Conservation (phyloP, 2,113 vertebrate species). For the Solenodon paradoxus region DNA sequence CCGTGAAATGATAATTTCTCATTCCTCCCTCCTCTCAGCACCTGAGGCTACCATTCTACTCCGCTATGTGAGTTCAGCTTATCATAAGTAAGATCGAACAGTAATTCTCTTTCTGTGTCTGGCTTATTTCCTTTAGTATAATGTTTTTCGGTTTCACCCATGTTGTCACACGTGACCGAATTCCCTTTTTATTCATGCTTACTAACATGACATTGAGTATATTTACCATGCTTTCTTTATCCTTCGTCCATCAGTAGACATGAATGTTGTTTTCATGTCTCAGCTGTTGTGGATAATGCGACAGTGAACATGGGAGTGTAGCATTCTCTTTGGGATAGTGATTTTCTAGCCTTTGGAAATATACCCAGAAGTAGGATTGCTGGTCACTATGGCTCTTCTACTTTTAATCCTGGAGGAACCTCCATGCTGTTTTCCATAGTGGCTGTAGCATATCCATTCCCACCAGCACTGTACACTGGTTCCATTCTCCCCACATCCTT, state of each 20-base stretch:
- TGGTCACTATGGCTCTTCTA: too few relatives aligned
- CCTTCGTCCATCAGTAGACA: too few relatives aligned
- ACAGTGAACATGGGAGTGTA: too few relatives aligned
- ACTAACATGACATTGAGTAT: not conserved
- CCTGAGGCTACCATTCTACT: not conserved
- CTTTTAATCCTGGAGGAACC: not conserved
- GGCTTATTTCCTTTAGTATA: too few relatives aligned
- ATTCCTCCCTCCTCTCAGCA: not conserved
- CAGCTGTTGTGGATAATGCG: not conserved
- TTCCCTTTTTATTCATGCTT: not conserved
- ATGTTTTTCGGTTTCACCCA: too few relatives aligned
- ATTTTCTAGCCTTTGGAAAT: too few relatives aligned
- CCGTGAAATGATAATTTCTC: not conserved
- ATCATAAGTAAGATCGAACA: not conserved
- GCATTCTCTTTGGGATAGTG: too few relatives aligned
- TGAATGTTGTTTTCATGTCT: not conserved
- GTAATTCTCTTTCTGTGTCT: not conserved
- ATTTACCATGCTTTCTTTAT: too few relatives aligned
- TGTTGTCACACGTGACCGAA: too few relatives aligned
- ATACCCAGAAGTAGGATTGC: not conserved
- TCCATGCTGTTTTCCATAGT: too few relatives aligned
- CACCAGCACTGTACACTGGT: not conserved
- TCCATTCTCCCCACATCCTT: not conserved
- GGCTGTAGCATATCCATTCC: not conserved
- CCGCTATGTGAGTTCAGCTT: not conserved